Percentiles rank a stretch among this genome's conserved stretches.
phyloP scores from a whole-genome alignment of 2,888 invertebrate species.

The Cerastoderma edule region DNA sequence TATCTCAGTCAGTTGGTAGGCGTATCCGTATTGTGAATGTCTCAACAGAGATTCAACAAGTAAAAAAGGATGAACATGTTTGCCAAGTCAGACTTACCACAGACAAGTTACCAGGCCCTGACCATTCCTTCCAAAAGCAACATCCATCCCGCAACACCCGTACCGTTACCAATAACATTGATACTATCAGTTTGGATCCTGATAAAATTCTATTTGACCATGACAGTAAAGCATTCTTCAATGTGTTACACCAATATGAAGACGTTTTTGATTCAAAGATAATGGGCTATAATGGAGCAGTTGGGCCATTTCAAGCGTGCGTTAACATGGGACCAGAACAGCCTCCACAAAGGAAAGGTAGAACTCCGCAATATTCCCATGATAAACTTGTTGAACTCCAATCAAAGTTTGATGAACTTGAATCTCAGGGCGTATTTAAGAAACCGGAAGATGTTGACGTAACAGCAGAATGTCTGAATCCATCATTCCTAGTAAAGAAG shows the following conservation, averaged over 20 bases:
- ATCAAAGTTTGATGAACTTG: conserved; percentile 62
- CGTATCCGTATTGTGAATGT: conserved; percentile 43
- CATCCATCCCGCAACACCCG: not conserved
- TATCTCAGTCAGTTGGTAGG: conserved; percentile 39
- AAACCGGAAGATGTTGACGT: conserved; percentile 57
- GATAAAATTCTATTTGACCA: conserved; percentile 24
- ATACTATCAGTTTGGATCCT: conserved; percentile 34
- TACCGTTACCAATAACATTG: not conserved
- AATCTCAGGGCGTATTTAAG: conserved; percentile 56
- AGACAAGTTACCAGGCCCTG: not conserved
- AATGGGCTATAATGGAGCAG: conserved; percentile 60
- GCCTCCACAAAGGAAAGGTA: conserved; percentile 64
- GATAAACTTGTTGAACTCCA: conserved; percentile 58
- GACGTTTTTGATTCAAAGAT: conserved; percentile 52
- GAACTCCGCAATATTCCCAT: conserved; percentile 61
- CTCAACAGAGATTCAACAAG: conserved; percentile 19
- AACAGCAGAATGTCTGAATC: conserved; percentile 55
- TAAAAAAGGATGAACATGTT: conserved; percentile 41
- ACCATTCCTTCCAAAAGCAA: not conserved
- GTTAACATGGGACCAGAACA: conserved; percentile 68
- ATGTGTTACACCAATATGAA: conserved; percentile 36
- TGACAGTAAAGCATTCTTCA: conserved; percentile 20
- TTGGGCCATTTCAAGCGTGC: conserved; percentile 57
- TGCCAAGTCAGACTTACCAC: conserved; percentile 26
- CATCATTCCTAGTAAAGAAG: conserved; percentile 53